Conservation (phyloP, 2,888 invertebrate genomes). For the Apodemia hepburni region DNA sequence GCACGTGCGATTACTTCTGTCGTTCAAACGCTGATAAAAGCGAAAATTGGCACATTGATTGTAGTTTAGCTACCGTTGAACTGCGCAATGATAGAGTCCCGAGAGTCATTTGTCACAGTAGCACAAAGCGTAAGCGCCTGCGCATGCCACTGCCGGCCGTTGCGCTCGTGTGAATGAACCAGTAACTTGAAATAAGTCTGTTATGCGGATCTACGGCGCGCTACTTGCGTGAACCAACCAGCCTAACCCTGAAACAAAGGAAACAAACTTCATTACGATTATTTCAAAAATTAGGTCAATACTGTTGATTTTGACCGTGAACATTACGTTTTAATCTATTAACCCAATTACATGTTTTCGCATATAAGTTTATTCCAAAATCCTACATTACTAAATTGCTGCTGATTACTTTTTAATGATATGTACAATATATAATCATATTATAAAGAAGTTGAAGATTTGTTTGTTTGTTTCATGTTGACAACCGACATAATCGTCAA, state of each 20-base stretch:
- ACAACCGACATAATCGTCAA: no score
- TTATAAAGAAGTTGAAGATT: no score
- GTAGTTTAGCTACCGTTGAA: conserved; percentile 61
- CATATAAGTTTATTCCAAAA: background rate
- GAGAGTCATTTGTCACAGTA: conserved; percentile 51
- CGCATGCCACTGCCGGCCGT: conserved; percentile 39
- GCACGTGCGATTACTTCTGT: conserved; percentile 59
- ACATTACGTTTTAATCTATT: conserved; percentile 15
- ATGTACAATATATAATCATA: no score
- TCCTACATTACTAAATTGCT: background rate
- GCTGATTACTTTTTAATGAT: background rate
- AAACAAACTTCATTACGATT: conserved; percentile 28
- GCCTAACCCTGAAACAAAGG: conserved; percentile 41
- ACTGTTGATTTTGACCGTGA: conserved; percentile 32
- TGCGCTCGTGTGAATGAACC: conserved; percentile 44
- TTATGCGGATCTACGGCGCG: conserved; percentile 24
- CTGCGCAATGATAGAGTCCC: conserved; percentile 38
- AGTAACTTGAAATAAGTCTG: conserved; percentile 27
- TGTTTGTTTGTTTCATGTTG: no score
- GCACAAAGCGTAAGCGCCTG: conserved; percentile 46
- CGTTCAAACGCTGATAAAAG: conserved; percentile 58
- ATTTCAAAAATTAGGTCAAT: conserved; percentile 29
- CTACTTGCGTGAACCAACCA: conserved; percentile 33
- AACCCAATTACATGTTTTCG: conserved; percentile 6
- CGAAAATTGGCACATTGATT: conserved; percentile 59